Conservation (phyloP, 2,888 invertebrate genomes). For the Ischnus inquisitorius region DNA sequence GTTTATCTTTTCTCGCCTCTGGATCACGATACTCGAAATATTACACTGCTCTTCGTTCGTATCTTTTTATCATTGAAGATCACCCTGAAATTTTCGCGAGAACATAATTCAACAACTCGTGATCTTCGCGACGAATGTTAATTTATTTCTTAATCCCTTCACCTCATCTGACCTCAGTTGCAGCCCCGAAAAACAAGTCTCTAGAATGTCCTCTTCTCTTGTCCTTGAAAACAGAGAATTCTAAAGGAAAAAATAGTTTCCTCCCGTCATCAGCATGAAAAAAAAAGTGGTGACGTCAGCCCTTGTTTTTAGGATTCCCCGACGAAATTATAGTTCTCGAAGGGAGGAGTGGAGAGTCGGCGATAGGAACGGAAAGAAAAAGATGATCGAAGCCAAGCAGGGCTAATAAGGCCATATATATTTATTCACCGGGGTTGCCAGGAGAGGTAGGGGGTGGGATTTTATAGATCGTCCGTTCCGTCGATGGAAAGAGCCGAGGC, state of each 20-base stretch:
- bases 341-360: not conserved
- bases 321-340: not conserved
- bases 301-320: constrained; percentile 24
- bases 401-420: constrained; percentile 74
- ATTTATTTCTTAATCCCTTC: too few species aligned
- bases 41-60: not conserved
- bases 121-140: too few species aligned
- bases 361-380: constrained; percentile 49
- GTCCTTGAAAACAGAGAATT: too few species aligned
- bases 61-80: not conserved
- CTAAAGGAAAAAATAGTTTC: too few species aligned
- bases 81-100: not conserved
- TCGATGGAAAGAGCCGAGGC: constrained; percentile 58
- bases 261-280: not conserved
- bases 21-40: constrained; percentile 5
- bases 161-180: too few species aligned
- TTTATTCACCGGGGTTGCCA: constrained; percentile 70
- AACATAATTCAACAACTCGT: too few species aligned
- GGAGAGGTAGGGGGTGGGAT: constrained; percentile 71
- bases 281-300: constrained; percentile 48
- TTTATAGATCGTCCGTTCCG: constrained; percentile 75
- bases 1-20: not conserved
- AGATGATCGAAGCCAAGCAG: constrained; percentile 58
- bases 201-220: too few species aligned
- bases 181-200: too few species aligned